phyloP scores from a whole-genome alignment of 2,888 invertebrate species.

The Liposcelis brunnea region DNA sequence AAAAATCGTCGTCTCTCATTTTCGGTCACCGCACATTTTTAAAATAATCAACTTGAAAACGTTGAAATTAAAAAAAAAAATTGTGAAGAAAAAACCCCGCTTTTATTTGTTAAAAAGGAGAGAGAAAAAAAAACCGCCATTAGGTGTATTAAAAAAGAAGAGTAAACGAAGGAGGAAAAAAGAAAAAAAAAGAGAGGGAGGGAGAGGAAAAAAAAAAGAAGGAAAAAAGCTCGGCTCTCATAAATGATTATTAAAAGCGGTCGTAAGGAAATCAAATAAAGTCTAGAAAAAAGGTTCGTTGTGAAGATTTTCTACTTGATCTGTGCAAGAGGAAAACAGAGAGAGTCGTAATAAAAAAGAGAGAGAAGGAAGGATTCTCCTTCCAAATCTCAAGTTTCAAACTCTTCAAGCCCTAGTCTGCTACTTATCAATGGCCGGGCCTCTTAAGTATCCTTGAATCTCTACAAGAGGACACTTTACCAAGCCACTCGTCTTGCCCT shows the following conservation, averaged over 20 bases:
- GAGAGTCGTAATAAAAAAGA: constrained; percentile 3
- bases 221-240: constrained; percentile 10
- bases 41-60: too few species aligned
- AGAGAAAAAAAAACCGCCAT: background rate
- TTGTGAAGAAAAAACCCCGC: too few species aligned
- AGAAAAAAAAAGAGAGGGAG: constrained; percentile 2
- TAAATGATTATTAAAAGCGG: too few species aligned
- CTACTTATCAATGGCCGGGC: constrained; percentile 6
- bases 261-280: too few species aligned
- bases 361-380: constrained; percentile 7
- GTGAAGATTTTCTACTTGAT: too few species aligned
- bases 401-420: background rate
- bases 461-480: constrained; percentile 6
- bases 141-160: background rate
- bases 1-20: too few species aligned
- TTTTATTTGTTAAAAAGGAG: too few species aligned
- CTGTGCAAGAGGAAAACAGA: too few species aligned
- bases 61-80: too few species aligned
- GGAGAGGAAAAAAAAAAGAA: constrained; percentile 7
- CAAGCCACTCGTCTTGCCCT: constrained; percentile 8
- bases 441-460: constrained; percentile 1
- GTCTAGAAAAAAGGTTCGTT: too few species aligned
- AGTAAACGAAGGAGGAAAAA: constrained; percentile 4
- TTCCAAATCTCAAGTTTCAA: constrained; percentile 6
- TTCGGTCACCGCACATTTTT: too few species aligned